Evolutionary conservation across 2,113 vertebrate species (phyloP).

Genomic region (Romanogobio albipinnatus): DNA sequence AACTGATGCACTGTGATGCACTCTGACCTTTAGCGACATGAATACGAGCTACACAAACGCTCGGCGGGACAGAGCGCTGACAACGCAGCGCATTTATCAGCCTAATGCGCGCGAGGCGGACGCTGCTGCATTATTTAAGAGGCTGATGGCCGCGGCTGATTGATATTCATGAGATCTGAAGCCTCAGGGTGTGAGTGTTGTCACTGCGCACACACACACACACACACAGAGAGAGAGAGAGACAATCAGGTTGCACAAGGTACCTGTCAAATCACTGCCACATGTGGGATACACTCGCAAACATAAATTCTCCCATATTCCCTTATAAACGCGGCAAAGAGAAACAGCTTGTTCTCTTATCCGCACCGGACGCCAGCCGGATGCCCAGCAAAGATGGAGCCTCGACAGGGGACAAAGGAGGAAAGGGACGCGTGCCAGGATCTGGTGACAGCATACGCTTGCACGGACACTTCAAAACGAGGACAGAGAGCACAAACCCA

Average conservation of each 20-base stretch:
- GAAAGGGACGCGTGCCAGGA: neutral
- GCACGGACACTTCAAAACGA: neutral
- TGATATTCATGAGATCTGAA: slow-evolving; percentile 62
- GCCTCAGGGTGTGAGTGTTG: slow-evolving; percentile 34
- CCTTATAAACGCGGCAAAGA: neutral
- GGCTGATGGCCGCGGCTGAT: slow-evolving; percentile 59
- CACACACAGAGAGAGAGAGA: neutral
- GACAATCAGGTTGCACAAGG: slow-evolving; percentile 7
- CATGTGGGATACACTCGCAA: neutral
- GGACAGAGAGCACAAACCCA: neutral
- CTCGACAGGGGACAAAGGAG: neutral
- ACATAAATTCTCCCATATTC: neutral
- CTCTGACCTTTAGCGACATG: neutral
- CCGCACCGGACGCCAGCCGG: neutral
- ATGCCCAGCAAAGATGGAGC: neutral
- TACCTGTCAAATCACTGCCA: slow-evolving; percentile 34
- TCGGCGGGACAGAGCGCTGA: neutral
- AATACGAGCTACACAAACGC: slow-evolving; percentile 35
- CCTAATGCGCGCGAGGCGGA: slow-evolving; percentile 49
- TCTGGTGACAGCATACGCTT: neutral
- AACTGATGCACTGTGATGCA: neutral
- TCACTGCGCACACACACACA: slow-evolving; percentile 11
- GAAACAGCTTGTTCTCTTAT: slow-evolving; percentile 1
- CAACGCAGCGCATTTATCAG: slow-evolving; percentile 56
- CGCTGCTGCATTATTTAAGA: slow-evolving; percentile 61